Evolutionary conservation across 2,888 invertebrate species (phyloP), one percentile per base, ranked within the genome.

Genomic region (Operophtera brumata): DNA sequence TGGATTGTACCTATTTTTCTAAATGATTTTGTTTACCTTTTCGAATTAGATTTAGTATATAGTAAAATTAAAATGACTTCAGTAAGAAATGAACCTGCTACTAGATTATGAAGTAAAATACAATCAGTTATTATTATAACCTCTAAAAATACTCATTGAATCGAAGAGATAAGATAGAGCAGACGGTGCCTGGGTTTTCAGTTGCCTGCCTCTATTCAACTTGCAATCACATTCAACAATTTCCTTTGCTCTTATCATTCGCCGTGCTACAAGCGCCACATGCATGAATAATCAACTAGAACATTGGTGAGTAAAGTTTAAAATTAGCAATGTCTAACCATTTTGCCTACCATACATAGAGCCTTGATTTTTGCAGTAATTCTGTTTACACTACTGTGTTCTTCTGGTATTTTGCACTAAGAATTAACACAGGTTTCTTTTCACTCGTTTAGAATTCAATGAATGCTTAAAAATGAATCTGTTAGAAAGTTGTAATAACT

Each of bases 61-160:
- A 63, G 46, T 57, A 62, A 66, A 56, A 37, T 49, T 28, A 32
- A 4, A 30, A 14, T 47, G 12, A 11, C 58, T 35, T 37, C 6
- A 14, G 0, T 41, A 14, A 9, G 2, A 32, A 32, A 37, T 42
- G n/a, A 20, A 32, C 20, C 30, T 28, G 2, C 14, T 34, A 41
- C 9, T 35, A 20, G 6, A 48, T 10, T 43, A 44, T 49, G 12
- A 28, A 40, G 34, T 61, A 61, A 62, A 57, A 54, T 64, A 62
- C 61, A 70, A 67, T 72, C 69, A 74, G 71, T 77, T 80, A 80
- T 82, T 80, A 82, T 84, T 80, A 80, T 87, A 86, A 87, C 87
- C 87, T 81, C 47, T 75, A 75, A 77, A 59, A 71, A 66, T 71
- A 74, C 65, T 79, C 75, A 78, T 80, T 76, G 70, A 70, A 70